Conservation (phyloP, 2,888 invertebrate genomes). For the Spialia ferax region DNA sequence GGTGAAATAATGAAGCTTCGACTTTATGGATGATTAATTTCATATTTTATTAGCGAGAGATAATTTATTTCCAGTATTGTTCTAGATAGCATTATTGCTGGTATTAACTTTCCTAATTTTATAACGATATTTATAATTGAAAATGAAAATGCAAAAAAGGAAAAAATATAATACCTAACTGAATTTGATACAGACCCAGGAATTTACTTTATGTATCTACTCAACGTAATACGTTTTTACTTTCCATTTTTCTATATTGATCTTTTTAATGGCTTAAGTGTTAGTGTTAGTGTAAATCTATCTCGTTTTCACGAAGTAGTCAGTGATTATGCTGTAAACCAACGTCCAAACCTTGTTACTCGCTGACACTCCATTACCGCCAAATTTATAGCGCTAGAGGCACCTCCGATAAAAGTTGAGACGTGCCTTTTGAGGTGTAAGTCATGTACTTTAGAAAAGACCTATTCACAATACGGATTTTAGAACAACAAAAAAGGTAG, state of each 20-base stretch:
- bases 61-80: slow-evolving; percentile 16
- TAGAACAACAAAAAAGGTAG: too few relatives aligned
- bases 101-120: background rate
- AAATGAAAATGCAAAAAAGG: too few relatives aligned
- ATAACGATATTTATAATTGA: background rate
- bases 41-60: slow-evolving; percentile 20
- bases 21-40: slow-evolving; percentile 6
- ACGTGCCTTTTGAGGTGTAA: background rate
- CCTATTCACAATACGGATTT: too few relatives aligned
- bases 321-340: background rate
- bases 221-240: too few relatives aligned
- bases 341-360: background rate
- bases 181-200: too few relatives aligned
- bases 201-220: too few relatives aligned
- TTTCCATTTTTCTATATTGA: too few relatives aligned
- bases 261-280: too few relatives aligned
- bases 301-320: background rate
- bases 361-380: background rate
- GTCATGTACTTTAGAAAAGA: background rate
- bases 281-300: background rate
- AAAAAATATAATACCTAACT: too few relatives aligned
- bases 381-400: background rate
- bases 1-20: slow-evolving; percentile 5
- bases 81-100: background rate
- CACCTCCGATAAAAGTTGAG: background rate